Evolutionary conservation across 2,888 invertebrate genomes (phyloP).

Genomic region (Adelphocoris suturalis): DNA sequence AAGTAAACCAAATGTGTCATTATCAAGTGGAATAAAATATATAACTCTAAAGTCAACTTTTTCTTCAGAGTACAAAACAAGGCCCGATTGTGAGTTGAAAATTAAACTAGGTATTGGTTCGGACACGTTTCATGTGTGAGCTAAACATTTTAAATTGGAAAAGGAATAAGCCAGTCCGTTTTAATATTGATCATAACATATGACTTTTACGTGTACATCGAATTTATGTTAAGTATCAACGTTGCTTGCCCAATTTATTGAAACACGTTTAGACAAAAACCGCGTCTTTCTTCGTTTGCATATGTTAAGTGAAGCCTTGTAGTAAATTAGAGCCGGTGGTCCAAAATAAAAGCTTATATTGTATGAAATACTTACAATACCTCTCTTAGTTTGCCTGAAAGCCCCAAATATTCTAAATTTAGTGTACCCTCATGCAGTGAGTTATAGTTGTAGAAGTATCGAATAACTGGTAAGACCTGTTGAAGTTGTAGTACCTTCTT

Average conservation of each 20-base stretch:
- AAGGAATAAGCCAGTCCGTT: neutral
- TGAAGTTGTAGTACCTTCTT: neutral
- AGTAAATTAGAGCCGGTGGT: neutral
- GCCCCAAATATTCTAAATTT: neutral
- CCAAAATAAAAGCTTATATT: neutral
- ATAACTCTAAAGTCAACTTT: too few relatives aligned
- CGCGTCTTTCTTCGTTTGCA: neutral
- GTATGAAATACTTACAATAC: neutral
- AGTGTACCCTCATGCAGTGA: neutral
- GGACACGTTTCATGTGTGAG: too few relatives aligned
- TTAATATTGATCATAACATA: neutral
- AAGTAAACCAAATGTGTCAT: too few relatives aligned
- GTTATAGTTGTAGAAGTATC: neutral
- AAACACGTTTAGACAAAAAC: neutral
- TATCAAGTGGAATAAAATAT: too few relatives aligned
- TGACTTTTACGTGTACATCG: neutral
- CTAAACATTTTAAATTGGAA: too few relatives aligned
- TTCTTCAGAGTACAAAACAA: too few relatives aligned
- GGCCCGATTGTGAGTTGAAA: too few relatives aligned
- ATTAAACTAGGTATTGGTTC: too few relatives aligned
- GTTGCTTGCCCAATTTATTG: neutral
- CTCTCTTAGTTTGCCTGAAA: neutral
- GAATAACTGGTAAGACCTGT: too few relatives aligned
- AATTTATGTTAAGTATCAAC: neutral
- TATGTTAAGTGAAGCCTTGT: neutral